Percentiles rank a stretch among this genome's conserved stretches.
phyloP scores from a whole-genome alignment of 2,888 invertebrate species.

The Caenorhabditis wallacei region DNA sequence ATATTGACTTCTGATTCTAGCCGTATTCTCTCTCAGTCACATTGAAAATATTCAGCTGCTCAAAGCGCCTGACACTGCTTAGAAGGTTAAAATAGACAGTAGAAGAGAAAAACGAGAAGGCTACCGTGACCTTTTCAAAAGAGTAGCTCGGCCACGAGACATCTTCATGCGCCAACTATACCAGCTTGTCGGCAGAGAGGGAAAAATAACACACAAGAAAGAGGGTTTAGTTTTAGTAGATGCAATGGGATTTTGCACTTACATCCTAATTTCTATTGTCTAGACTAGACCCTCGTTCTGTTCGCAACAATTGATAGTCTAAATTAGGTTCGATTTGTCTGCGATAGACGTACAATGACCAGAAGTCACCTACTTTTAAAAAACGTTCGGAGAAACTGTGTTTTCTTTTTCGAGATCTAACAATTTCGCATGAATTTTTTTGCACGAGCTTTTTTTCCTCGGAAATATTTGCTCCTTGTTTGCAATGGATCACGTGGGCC shows the following conservation, averaged over 20 bases:
- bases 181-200: neutral
- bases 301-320: slow-evolving; percentile 12
- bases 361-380: slow-evolving; percentile 1
- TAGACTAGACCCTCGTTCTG: slow-evolving; percentile 25
- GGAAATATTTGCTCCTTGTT: slow-evolving; percentile 52
- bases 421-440: slow-evolving; percentile 1
- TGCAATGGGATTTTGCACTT: slow-evolving; percentile 5
- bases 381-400: neutral
- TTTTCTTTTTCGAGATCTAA: neutral
- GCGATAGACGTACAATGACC: neutral
- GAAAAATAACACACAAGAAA: neutral
- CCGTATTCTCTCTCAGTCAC: neutral
- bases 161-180: slow-evolving; percentile 9
- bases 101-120: slow-evolving; percentile 32
- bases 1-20: slow-evolving; percentile 38
- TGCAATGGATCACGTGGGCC: slow-evolving; percentile 61
- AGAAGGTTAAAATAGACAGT: slow-evolving; percentile 28
- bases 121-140: slow-evolving; percentile 47
- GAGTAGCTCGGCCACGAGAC: slow-evolving; percentile 49
- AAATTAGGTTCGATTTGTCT: slow-evolving; percentile 36
- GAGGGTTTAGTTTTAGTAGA: neutral
- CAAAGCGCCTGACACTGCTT: slow-evolving; percentile 26
- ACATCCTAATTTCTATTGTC: slow-evolving; percentile 8
- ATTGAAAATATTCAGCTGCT: slow-evolving; percentile 38
- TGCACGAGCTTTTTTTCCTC: slow-evolving; percentile 22